Evolutionary conservation across 2,888 invertebrate species (phyloP), one percentile per base, ranked within the genome.

Genomic region (Oasisia sp.): DNA sequence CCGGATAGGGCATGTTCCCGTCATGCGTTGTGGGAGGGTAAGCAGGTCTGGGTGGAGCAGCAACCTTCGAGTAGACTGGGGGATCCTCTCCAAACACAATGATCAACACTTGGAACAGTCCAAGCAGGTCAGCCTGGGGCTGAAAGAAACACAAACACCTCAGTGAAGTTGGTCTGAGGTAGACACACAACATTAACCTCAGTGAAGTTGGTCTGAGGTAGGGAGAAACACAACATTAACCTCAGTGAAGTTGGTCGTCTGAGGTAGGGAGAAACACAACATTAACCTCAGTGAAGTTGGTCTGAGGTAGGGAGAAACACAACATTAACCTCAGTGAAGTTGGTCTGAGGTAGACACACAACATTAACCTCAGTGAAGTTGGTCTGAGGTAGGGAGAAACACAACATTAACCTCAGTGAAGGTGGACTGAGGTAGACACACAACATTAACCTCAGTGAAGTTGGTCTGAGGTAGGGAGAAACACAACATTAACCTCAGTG

Each of bases 81-180:
- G 99, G 99, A 94, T 98, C 97, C 94, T 99, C 99, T 74, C 99
- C 98, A 97, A 99, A 99, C 1, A 98, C 98, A 93, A 98, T 97
- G 98, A 99, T 98, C 92, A 98, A 97, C 92, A 96, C 96, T 97
- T 99, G 98, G 94, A 99, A 98, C 38, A 99, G 97, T 91, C 98
- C 98, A 92, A 98, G 96, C 94, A 99, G 97, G 96, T 99, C 99
- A 11, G 99, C 99, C 14, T 97, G 97, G 94, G 97, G 97, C 97
- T 97, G 95, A 92, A 96, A 93, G 27, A 74, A 74, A 74, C 74
- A 74, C 27, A 74, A 27, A 27, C 14, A 74, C 19, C 74, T 91
- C 32, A 27, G 45, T 45, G 14, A 91, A 74, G 74, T 32, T 38
- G 45, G 50, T 32, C 27, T 91, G 32, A 38, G 50, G 91, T 32